Percentiles rank a stretch among this genome's conserved stretches.
Evolutionary conservation across 2,113 vertebrate species (phyloP).

Genomic region (Apodemus speciosus): DNA sequence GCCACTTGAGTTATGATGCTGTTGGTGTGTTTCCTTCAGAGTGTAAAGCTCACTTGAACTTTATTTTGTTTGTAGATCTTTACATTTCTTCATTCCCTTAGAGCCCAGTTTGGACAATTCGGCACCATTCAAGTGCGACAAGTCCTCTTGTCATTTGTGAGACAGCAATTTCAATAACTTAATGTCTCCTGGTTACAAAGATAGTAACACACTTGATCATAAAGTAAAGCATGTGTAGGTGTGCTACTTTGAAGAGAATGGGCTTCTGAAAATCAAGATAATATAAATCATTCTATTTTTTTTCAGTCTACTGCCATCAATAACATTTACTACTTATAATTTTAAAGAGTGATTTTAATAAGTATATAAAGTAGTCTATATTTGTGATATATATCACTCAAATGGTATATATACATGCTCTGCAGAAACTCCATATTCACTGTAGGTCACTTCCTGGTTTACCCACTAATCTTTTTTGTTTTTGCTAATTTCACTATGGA

Average conservation of each 20-base stretch:
- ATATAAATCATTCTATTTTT: background rate
- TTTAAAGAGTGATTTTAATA: background rate
- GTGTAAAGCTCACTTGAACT: rapidly evolving
- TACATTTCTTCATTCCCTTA: background rate
- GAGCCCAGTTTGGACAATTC: background rate
- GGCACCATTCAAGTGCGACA: too few species aligned
- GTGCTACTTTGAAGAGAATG: background rate
- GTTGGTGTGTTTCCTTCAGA: background rate
- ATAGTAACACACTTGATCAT: background rate
- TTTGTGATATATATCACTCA: background rate
- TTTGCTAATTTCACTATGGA: background rate
- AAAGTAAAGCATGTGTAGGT: background rate
- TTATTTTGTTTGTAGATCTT: background rate
- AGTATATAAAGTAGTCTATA: background rate
- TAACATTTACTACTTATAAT: background rate
- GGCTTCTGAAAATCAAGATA: constrained; percentile 22
- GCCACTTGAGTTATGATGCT: background rate
- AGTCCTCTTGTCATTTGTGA: background rate
- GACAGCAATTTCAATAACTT: background rate
- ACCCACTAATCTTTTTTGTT: rapidly evolving
- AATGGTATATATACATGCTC: background rate
- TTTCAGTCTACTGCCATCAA: background rate
- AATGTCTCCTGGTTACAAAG: background rate
- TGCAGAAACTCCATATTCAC: background rate
- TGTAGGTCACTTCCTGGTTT: background rate